Evolutionary conservation across 1,140 invertebrate species (phyloP).

Genomic region (Solen grandis): DNA sequence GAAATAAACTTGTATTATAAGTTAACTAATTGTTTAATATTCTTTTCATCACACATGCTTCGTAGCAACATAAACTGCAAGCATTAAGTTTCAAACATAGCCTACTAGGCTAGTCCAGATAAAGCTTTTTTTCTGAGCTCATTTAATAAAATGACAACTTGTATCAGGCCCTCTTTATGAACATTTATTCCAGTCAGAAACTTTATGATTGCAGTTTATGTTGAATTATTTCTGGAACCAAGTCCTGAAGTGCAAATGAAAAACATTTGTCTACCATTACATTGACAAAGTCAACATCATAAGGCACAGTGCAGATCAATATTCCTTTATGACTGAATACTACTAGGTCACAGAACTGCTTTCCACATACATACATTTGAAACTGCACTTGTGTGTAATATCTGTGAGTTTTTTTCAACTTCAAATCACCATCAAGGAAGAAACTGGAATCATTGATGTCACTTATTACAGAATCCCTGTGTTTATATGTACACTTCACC

Average conservation of each 20-base stretch:
- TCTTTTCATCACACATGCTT: no score
- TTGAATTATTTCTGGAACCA: not conserved
- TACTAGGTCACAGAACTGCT: not conserved
- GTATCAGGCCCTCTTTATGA: no score
- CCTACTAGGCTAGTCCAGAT: no score
- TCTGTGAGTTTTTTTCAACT: slow-evolving; percentile 1
- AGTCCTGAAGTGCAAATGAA: not conserved
- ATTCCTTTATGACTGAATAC: not conserved
- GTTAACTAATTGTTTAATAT: no score
- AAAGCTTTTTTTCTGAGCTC: no score
- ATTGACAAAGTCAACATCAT: slow-evolving; percentile 1
- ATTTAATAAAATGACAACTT: no score
- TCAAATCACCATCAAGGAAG: not conserved
- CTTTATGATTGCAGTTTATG: no score
- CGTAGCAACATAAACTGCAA: no score
- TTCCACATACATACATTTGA: not conserved
- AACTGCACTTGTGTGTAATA: slow-evolving; percentile 16
- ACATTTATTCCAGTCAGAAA: no score
- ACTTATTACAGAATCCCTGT: not conserved
- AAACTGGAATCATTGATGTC: not conserved
- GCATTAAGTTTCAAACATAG: no score
- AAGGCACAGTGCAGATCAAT: not conserved
- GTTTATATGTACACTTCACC: slow-evolving; percentile 2
- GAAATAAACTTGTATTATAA: no score
- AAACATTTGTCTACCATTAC: not conserved